Evolutionary conservation across 1,140 invertebrate species (phyloP).

Genomic region (Drosophila oshimai): DNA sequence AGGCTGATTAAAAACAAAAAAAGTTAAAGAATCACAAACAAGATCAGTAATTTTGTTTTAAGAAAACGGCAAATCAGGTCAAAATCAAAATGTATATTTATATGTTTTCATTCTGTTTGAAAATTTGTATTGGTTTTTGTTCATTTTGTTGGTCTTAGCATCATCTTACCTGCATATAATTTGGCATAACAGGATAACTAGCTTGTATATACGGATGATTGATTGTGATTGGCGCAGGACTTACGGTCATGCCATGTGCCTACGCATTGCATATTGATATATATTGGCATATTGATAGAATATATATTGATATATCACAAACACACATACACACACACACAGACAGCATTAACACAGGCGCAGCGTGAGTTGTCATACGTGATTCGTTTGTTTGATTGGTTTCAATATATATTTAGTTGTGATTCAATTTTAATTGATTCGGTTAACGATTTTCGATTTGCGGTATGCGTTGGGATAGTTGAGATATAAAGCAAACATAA

Average conservation of each 20-base stretch:
- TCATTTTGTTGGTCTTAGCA: slow-evolving; percentile 35
- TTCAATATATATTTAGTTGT: slow-evolving; percentile 46
- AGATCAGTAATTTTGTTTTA: slow-evolving; percentile 28
- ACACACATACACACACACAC: slow-evolving; percentile 49
- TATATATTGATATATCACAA: slow-evolving; percentile 53
- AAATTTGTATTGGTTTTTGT: slow-evolving; percentile 18
- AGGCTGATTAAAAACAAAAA: background rate
- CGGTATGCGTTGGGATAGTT: slow-evolving; percentile 74
- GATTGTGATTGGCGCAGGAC: slow-evolving; percentile 83
- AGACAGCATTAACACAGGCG: slow-evolving; percentile 69
- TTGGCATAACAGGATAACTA: slow-evolving; percentile 83
- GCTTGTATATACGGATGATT: slow-evolving; percentile 83
- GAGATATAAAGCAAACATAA: slow-evolving; percentile 76
- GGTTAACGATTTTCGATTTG: slow-evolving; percentile 47
- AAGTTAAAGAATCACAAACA: slow-evolving; percentile 9
- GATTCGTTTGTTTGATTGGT: slow-evolving; percentile 34
- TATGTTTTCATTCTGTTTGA: slow-evolving; percentile 24
- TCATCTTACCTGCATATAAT: slow-evolving; percentile 83
- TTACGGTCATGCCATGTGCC: slow-evolving; percentile 83
- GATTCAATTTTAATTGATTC: slow-evolving; percentile 40
- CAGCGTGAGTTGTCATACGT: slow-evolving; percentile 56
- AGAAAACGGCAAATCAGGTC: slow-evolving; percentile 32
- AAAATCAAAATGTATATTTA: slow-evolving; percentile 41
- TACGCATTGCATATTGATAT: slow-evolving; percentile 51
- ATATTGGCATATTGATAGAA: slow-evolving; percentile 49